Percentiles rank a stretch among this genome's conserved stretches.
Conservation (phyloP, 2,888 invertebrate genomes). For the Lagria hirta region DNA sequence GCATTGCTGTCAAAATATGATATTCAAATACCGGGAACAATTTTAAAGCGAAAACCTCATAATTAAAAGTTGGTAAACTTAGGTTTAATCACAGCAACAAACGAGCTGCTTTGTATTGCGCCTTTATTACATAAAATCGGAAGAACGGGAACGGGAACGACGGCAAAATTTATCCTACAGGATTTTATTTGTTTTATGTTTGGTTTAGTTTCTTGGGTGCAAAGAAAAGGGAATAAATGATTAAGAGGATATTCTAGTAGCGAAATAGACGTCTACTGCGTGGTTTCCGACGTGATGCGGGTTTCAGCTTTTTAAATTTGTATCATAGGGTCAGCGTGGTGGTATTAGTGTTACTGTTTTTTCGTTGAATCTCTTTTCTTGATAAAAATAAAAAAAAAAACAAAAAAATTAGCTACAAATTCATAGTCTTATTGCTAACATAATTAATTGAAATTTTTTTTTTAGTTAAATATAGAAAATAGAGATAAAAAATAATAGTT, state of each 20-base stretch:
- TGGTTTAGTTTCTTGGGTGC: constrained; percentile 10
- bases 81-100: constrained; percentile 32
- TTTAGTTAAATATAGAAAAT: too few relatives aligned
- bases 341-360: too few relatives aligned
- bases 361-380: too few relatives aligned
- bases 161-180: constrained; percentile 20
- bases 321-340: constrained; percentile 30
- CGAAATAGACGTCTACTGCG: constrained; percentile 31
- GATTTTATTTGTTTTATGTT: constrained; percentile 15
- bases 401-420: too few relatives aligned
- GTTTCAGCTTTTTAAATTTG: constrained; percentile 39
- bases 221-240: constrained; percentile 25
- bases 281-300: constrained; percentile 32
- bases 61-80: constrained; percentile 37
- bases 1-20: constrained; percentile 16
- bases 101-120: constrained; percentile 29
- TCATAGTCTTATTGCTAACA: too few relatives aligned
- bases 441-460: too few relatives aligned
- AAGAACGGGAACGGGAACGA: constrained; percentile 11
- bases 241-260: constrained; percentile 26
- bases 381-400: too few relatives aligned
- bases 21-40: constrained; percentile 24
- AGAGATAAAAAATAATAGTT: too few relatives aligned
- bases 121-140: constrained; percentile 28
- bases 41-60: constrained; percentile 32